These are phyloP conservation scores for Caretta caretta DNA, from an alignment of 2,113 vertebrate species.

Conservation along the genomic window DNA sequence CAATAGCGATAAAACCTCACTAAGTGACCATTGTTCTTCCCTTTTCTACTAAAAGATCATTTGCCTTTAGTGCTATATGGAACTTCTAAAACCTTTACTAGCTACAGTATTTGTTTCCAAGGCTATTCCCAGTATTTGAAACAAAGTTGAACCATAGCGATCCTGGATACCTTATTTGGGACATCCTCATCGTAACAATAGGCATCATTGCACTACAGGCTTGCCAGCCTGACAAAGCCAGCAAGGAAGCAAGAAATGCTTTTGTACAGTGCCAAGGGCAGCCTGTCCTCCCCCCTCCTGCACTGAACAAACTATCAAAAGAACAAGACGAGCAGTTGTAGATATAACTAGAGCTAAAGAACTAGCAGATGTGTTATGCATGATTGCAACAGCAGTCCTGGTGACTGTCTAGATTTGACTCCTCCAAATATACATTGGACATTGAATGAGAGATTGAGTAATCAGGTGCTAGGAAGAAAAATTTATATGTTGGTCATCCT, in stretches of 20 bases:
- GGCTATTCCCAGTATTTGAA: background rate
- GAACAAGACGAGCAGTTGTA: constrained; percentile 24
- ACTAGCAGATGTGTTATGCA: background rate
- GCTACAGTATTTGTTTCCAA: background rate
- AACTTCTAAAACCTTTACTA: background rate
- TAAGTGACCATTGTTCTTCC: background rate
- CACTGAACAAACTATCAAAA: constrained; percentile 12
- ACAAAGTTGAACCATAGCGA: background rate
- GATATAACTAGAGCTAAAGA: constrained; percentile 9
- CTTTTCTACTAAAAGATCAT: background rate
- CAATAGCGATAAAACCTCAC: accelerated
- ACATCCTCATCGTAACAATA: background rate
- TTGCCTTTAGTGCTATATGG: background rate
- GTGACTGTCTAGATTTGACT: background rate
- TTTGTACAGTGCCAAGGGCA: background rate
- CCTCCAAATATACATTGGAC: background rate
- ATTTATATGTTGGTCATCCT: background rate
- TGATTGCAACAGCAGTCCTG: background rate
- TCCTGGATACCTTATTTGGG: background rate
- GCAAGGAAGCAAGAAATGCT: background rate
- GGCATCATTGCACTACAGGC: background rate
- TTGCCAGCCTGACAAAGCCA: background rate
- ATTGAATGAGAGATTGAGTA: background rate
- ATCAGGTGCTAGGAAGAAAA: constrained; percentile 1
- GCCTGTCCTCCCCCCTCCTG: background rate